Evolutionary conservation across 2,888 invertebrate species (phyloP), one percentile per base, ranked within the genome.

Genomic region (Spodoptera picta): DNA sequence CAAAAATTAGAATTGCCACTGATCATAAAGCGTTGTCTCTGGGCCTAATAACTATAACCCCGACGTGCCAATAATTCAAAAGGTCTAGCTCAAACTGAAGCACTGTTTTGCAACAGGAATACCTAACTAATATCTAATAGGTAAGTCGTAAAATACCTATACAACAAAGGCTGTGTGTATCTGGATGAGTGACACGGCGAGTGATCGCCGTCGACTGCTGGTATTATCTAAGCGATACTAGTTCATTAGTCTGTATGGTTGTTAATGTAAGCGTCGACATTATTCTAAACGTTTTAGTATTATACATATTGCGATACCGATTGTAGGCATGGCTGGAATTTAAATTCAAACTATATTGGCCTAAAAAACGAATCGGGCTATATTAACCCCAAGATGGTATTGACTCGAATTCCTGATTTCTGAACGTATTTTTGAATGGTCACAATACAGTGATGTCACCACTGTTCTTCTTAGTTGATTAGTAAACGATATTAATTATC

Each of bases 181-280:
- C 73, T 81, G 70, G 66, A 60, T 68, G 70, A 65, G 73, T 57
- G 47, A 71, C 73, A 76, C 66, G 80, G 80, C 69, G 70, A 63
- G 49, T 23, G 46, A 76, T 65, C 60, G 82, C 80, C 79, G 75
- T 80, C 74, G 87, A 87, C 85, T 87, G 87, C 82, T 84, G 80
- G 65, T 55, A 69, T 69, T 60, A 74, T 81, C 78, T 84, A 83
- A 81, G 75, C 79, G 81, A 85, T 83, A 84, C 82, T 84, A 85
- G 85, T 85, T 85, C 83, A 84, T 80, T 85, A 86, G 79, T 78
- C 75, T 73, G 69, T 80, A 77, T 50, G 60, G 54, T 74, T 74
- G 19, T 67, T 79, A 73, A 57, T 27, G 11, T 73, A 69, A 79
- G 68, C 44, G 68, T 70, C 46, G 68, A 65, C 52, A 55, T 75